These are phyloP conservation scores for Emmelina monodactyla DNA, from an alignment of 2,888 invertebrate genomes.

Conservation along the genomic window DNA sequence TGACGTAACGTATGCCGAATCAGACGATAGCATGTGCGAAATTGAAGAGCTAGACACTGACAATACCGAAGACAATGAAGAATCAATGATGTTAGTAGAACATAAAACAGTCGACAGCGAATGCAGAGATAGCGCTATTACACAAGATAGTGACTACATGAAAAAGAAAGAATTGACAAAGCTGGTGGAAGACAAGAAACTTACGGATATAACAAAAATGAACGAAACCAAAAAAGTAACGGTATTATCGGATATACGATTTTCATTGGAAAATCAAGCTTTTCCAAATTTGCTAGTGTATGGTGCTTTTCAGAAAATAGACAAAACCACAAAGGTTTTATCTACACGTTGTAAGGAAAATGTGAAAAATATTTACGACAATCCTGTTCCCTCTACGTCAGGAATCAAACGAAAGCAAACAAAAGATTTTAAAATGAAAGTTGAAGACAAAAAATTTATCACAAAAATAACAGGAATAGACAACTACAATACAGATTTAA, in stretches of 20 bases:
- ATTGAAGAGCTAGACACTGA: constrained; percentile 2
- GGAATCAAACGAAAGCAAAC: constrained; percentile 6
- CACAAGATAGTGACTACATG: too few relatives aligned
- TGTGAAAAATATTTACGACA: constrained; percentile 3
- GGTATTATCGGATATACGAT: constrained; percentile 6
- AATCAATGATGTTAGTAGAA: constrained; percentile 6
- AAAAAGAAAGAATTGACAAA: too few relatives aligned
- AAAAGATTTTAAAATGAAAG: constrained; percentile 6
- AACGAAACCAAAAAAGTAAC: constrained; percentile 3
- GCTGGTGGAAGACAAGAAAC: constrained; percentile 3
- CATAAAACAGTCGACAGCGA: constrained; percentile 5
- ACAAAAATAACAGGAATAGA: background rate
- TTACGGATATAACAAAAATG: constrained; percentile 2
- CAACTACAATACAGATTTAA: background rate
- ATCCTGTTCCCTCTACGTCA: constrained; percentile 6
- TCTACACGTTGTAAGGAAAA: background rate
- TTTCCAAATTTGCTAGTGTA: constrained; percentile 3
- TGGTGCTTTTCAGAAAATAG: background rate
- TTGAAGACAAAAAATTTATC: too few relatives aligned
- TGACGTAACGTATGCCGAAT: constrained; percentile 10
- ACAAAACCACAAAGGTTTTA: constrained; percentile 1
- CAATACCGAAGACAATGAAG: constrained; percentile 5
- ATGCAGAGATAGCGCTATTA: background rate
- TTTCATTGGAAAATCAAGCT: constrained; percentile 7
- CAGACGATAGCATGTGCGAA: constrained; percentile 8